Base-by-base conservation (phyloP, 2,113 vertebrate genomes). In the Carassius auratus region DNA sequence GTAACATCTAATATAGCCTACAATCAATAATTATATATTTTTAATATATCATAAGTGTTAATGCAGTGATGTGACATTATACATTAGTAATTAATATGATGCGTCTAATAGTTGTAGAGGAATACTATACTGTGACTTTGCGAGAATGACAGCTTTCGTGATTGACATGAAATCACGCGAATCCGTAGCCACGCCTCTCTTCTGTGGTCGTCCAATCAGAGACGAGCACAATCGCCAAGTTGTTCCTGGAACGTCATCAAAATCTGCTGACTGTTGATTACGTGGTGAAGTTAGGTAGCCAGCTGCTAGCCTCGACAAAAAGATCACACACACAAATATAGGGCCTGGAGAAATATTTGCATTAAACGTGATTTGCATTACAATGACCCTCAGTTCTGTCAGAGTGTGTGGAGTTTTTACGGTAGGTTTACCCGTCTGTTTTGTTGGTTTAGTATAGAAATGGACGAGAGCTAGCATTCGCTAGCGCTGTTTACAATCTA, bases 181-280 rank as follows among this genome's bases (percentile, higher is more conserved):
- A 45, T 3, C 42, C 8, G 42, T 9, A 45, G 42, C 42, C 42
- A 45, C 42, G 42, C 42, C 76, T 8, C 59, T 36, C 10, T n/a
- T 3, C 0, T 10, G 1, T 0, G 14, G 12, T 13, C 30, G 42
- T 19, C 88, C 86, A 89, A 91, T 91, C 82, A 87, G 48, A 45
- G 4, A 15, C 1, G 50, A 19, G 12, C 1, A 42, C 30, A 74
- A 71, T 62, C 42, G 66, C 71, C 30, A 61, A 33, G 45, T 17
- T 21, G 26, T 66, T 79, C 85, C 76, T 42, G 75, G 89, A 85
- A 91, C 93, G 93, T 93, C 52, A 2, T 0, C 83, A 80, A 87
- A 92, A 89, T 76, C 87, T 90, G 91, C 80, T 83, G 88, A 86
- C 66, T 81, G 84, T 5, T 84, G 93, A 91, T 94, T 86, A 94